Base-by-base conservation (phyloP, 2,797 vertebrate genomes). In the Anabas testudineus region DNA sequence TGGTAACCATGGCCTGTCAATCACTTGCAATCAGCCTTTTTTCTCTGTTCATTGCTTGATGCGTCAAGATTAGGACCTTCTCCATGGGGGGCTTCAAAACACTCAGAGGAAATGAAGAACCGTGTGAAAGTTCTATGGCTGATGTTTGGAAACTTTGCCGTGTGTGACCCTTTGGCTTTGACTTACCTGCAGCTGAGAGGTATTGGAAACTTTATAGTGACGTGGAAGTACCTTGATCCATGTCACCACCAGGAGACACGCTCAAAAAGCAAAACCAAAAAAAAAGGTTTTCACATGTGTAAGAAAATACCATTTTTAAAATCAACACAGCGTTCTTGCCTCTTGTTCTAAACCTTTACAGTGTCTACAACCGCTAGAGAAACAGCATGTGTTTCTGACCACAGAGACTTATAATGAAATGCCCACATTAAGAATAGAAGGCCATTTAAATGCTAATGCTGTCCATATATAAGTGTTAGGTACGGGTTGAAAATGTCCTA, bases 11-110 rank as follows among this genome's bases (percentile, higher is more conserved):
- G 83, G 83, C 80, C 91, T 94, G 94, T 94, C 94, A 95, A 95
- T 95, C 94, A 95, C 91, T 84, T 39, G 93, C 94, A 95, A 95
- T 95, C 94, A 94, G 92, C 83, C 88, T 88, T 92, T 92, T 93
- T 91, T 90, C 87, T 91, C 89, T 88, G 86, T 90, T 93, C 88
- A 92, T 94, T 91, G 90, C 93, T 94, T 89, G 91, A 92, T 92
- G 93, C 90, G 88, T 93, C 89, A 87, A 94, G 93, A 95, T 95
- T 94, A 94, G 92, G 93, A 93, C 93, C 91, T 78, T 92, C 94
- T 74, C 93, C 0, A 12, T 58, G 78, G 93, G 94, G 93, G 89
- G 91, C 85, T 91, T 83, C 82, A 87, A 90, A 91, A 92, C 93
- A 94, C 93, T 94, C 92, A 92, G 91, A 86, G 86, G 89, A 91